Conservation (phyloP, 2,888 invertebrate genomes). For the Griposia aprilina region DNA sequence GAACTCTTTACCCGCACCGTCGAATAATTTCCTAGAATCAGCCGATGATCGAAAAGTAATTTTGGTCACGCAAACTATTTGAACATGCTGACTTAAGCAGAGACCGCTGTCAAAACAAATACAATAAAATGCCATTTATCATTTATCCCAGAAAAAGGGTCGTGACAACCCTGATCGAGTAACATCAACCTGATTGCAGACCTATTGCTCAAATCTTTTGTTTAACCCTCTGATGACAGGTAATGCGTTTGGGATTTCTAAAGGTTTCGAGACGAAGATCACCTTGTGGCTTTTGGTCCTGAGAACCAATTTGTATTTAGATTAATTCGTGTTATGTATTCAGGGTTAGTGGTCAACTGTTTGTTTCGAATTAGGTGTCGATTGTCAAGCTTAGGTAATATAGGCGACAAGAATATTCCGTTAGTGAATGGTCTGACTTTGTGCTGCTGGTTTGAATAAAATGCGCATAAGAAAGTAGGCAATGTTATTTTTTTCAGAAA, state of each 20-base stretch:
- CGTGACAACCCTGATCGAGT: slow-evolving; percentile 22
- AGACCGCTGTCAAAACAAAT: slow-evolving; percentile 45
- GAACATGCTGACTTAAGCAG: slow-evolving; percentile 11
- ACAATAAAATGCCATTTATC: slow-evolving; percentile 52
- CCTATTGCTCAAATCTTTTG: slow-evolving; percentile 42
- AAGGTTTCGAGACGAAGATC: slow-evolving; percentile 33
- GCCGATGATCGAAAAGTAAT: background rate
- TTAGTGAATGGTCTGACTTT: background rate
- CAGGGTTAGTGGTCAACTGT: slow-evolving; percentile 37
- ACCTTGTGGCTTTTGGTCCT: slow-evolving; percentile 16
- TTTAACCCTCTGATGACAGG: slow-evolving; percentile 20
- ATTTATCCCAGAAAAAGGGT: slow-evolving; percentile 46
- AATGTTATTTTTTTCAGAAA: background rate
- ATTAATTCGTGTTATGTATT: slow-evolving; percentile 41
- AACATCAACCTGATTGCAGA: slow-evolving; percentile 44
- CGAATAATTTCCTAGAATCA: background rate
- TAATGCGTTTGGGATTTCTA: slow-evolving; percentile 32
- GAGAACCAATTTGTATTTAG: slow-evolving; percentile 23
- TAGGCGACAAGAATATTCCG: background rate
- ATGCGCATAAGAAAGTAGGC: background rate
- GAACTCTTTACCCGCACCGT: background rate
- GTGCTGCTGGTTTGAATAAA: background rate
- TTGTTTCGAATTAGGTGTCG: slow-evolving; percentile 41
- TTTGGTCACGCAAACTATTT: slow-evolving; percentile 16
- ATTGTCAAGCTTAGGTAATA: slow-evolving; percentile 13